Conservation (phyloP, 2,797 vertebrate species). For the Fundulus diaphanus region DNA sequence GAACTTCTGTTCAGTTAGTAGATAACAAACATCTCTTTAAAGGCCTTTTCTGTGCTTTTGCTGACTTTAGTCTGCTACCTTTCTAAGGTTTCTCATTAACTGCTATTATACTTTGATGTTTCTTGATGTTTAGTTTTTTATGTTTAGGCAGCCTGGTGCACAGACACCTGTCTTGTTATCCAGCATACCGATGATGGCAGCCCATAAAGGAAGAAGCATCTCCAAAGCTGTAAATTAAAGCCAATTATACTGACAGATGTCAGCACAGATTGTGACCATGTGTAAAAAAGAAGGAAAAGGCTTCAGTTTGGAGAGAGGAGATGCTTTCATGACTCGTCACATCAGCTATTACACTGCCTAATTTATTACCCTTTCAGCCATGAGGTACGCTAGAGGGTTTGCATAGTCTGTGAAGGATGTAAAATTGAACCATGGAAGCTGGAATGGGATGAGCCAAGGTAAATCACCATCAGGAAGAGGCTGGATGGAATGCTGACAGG, state of each 20-base stretch:
- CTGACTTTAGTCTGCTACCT: not conserved
- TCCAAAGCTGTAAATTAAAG: conserved; percentile 25
- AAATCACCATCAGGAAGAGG: conserved; percentile 23
- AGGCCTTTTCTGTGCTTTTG: not conserved
- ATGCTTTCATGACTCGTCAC: conserved; percentile 47
- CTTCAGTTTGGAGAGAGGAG: conserved; percentile 57
- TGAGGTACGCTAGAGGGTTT: conserved; percentile 8
- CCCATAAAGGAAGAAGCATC: conserved; percentile 18
- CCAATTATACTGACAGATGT: conserved; percentile 37
- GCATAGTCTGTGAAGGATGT: conserved; percentile 30
- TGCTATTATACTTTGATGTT: not conserved
- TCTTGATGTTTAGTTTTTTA: not conserved
- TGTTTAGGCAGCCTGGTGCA: conserved; percentile 3
- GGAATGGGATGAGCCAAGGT: conserved; percentile 15
- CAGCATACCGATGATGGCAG: conserved; percentile 17
- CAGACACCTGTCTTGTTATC: conserved; percentile 26
- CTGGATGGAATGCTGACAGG: conserved; percentile 4
- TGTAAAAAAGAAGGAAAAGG: conserved; percentile 34
- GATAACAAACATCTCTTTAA: not conserved
- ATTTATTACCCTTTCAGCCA: conserved; percentile 58
- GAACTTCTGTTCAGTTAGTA: not conserved
- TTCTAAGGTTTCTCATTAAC: not conserved
- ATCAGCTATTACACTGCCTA: conserved; percentile 33
- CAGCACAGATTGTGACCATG: conserved; percentile 44
- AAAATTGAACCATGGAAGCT: conserved; percentile 29